phyloP scores from a whole-genome alignment of 2,888 invertebrate genomes.

The Galerucella calmariensis region DNA sequence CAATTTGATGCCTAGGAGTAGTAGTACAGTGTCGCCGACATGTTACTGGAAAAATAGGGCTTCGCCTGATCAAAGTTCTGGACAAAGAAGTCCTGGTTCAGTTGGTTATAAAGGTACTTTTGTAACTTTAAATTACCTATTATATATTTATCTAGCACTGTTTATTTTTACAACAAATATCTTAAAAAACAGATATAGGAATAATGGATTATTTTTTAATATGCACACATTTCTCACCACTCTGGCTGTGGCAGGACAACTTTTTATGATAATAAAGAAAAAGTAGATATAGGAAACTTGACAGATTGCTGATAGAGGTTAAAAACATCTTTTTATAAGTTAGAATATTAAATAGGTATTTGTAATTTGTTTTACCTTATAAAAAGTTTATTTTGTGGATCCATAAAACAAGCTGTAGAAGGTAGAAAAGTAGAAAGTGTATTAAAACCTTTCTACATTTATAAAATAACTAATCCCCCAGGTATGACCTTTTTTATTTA shows the following conservation, averaged over 20 bases:
- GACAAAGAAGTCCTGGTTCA: slow-evolving; percentile 80
- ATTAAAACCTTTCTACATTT: too few species aligned
- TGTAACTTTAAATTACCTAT: neutral
- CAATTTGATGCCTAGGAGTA: slow-evolving; percentile 71
- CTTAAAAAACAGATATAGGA: neutral
- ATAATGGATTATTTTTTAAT: neutral
- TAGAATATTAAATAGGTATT: too few species aligned
- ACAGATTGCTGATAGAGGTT: too few species aligned
- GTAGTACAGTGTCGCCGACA: slow-evolving; percentile 75
- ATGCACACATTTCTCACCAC: neutral
- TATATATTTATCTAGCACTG: neutral
- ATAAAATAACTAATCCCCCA: too few species aligned
- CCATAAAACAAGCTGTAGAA: too few species aligned
- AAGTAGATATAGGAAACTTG: neutral
- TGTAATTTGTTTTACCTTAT: too few species aligned
- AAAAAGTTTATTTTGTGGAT: too few species aligned
- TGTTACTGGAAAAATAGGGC: slow-evolving; percentile 74
- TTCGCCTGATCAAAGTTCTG: slow-evolving; percentile 77
- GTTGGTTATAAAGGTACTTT: slow-evolving; percentile 76
- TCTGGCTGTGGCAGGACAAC: neutral
- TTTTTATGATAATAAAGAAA: slow-evolving; percentile 1
- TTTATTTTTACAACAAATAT: neutral
- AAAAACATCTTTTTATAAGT: too few species aligned
- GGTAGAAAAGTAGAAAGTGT: too few species aligned
- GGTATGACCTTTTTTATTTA: too few species aligned